These are phyloP conservation scores for Heterohyrax brucei DNA, from an alignment of 2,797 vertebrate species.

Conservation along the genomic window DNA sequence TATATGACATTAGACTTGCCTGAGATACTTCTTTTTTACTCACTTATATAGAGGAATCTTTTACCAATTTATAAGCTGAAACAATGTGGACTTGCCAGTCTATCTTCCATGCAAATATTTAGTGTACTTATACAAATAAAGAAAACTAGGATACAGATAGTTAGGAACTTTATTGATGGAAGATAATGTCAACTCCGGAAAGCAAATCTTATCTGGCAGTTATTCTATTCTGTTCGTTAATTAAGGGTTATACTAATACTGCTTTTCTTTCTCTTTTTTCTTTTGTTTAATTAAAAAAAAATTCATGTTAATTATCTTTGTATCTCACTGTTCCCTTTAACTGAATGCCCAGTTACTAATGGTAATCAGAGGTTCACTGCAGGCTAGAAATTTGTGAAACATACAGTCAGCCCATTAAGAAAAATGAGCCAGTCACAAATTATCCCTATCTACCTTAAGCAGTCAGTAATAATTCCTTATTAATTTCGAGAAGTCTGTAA, in stretches of 20 bases:
- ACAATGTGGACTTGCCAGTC: background rate
- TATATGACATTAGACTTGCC: background rate
- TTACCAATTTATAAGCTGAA: background rate
- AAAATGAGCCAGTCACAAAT: background rate
- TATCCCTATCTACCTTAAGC: background rate
- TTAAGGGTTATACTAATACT: background rate
- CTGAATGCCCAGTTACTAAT: background rate
- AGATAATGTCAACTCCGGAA: background rate
- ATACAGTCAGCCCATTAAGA: background rate
- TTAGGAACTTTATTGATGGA: background rate
- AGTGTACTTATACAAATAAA: background rate
- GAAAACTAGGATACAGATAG: constrained; percentile 18
- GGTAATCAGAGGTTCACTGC: background rate
- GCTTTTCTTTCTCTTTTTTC: background rate
- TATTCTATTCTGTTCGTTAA: background rate
- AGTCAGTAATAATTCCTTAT: background rate
- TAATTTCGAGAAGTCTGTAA: constrained; percentile 44
- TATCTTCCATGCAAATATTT: background rate
- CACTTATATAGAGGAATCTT: background rate
- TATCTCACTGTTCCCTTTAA: background rate
- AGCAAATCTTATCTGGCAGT: background rate
- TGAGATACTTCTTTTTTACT: background rate
- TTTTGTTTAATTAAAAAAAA: background rate
- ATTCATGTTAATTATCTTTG: background rate
- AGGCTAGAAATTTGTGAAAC: background rate